A percentile compares a stretch with the other conserved stretches of the same genome.
Evolutionary conservation across 2,888 invertebrate species (phyloP).

Genomic region (Celastrina argiolus): DNA sequence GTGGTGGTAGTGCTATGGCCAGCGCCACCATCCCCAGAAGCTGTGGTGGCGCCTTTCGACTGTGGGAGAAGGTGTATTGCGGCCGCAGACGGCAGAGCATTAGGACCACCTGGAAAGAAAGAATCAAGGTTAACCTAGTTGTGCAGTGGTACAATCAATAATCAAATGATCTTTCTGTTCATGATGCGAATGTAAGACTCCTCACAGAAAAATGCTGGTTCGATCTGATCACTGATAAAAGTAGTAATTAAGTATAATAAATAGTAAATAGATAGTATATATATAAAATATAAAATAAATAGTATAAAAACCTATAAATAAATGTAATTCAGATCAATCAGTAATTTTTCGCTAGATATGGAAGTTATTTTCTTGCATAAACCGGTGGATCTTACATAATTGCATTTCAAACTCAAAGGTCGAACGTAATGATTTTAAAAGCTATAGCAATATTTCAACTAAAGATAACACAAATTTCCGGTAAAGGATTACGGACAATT

Average conservation of each 20-base stretch:
- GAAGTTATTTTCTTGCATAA: background rate
- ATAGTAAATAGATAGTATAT: too few species aligned
- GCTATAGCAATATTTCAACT: background rate
- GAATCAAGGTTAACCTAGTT: background rate
- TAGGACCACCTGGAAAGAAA: constrained; percentile 88
- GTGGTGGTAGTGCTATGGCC: constrained; percentile 97
- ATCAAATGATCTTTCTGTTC: too few species aligned
- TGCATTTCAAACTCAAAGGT: too few species aligned
- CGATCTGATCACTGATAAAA: too few species aligned
- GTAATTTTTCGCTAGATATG: background rate
- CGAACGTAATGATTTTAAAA: background rate
- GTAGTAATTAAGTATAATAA: too few species aligned
- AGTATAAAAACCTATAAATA: too few species aligned
- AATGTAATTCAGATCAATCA: too few species aligned
- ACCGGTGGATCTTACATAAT: background rate
- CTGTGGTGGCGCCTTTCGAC: constrained; percentile 91
- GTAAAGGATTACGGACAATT: constrained; percentile 62
- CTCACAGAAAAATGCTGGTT: too few species aligned
- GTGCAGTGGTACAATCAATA: background rate
- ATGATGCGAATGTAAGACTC: too few species aligned
- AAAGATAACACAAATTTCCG: constrained; percentile 29
- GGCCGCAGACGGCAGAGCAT: constrained; percentile 94
- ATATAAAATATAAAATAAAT: too few species aligned
- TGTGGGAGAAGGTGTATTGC: constrained; percentile 94
- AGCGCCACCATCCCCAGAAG: constrained; percentile 95